Conservation (phyloP, 2,113 vertebrate genomes). For the Hystrix cristata region DNA sequence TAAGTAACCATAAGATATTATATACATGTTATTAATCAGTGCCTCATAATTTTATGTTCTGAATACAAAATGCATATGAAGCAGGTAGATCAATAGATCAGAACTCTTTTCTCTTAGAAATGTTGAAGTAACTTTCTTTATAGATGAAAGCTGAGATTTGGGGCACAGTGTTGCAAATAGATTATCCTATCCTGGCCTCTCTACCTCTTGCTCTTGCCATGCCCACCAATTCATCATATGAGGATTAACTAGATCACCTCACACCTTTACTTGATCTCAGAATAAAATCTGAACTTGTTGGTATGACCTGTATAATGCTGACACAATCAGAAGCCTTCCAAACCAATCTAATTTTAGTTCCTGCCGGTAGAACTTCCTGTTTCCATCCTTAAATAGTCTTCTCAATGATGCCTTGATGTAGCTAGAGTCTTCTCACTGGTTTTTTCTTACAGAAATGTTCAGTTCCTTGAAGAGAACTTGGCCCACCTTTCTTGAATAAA, state of each 20-base stretch:
- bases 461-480: not conserved
- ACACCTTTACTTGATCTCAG: not conserved
- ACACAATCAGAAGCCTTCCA: not conserved
- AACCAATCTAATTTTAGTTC: not conserved
- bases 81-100: not conserved
- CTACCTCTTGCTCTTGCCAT: not conserved
- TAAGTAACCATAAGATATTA: not conserved
- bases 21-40: not conserved
- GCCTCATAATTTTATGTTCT: not conserved
- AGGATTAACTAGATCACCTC: not conserved
- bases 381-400: not conserved
- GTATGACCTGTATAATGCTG: fast-evolving
- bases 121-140: not conserved
- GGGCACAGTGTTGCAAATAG: not conserved
- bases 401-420: not conserved
- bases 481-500: not conserved
- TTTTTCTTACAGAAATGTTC: not conserved
- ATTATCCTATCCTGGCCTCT: not conserved
- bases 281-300: not conserved
- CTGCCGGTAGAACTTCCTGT: not conserved
- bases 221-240: not conserved
- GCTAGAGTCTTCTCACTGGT: not conserved
- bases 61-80: not conserved
- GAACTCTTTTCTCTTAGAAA: not conserved
- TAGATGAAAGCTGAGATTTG: not conserved